Percentiles rank a stretch among this genome's conserved stretches.
phyloP scores from a whole-genome alignment of 2,888 invertebrate genomes.

The Dasypolia templi region DNA sequence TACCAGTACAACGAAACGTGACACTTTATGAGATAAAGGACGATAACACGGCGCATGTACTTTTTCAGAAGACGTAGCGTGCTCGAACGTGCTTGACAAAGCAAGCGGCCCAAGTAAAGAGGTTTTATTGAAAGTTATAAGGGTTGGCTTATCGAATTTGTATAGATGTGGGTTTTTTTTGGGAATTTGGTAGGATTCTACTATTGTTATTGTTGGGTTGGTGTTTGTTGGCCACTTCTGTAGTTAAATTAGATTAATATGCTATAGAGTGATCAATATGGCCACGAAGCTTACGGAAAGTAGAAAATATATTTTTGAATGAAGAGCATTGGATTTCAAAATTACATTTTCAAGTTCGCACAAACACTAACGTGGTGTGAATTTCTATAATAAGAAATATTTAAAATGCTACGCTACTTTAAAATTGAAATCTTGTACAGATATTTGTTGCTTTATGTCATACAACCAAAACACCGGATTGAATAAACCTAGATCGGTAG shows the following conservation, averaged over 20 bases:
- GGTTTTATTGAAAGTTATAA: conserved; percentile 57
- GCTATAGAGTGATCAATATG: background rate
- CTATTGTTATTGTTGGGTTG: conserved; percentile 1
- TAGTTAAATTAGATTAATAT: background rate
- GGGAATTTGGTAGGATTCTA: conserved; percentile 1
- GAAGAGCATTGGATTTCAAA: background rate
- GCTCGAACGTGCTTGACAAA: conserved; percentile 68
- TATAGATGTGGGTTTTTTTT: conserved; percentile 36
- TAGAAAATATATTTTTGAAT: background rate
- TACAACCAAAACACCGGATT: background rate
- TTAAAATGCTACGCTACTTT: background rate
- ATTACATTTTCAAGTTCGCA: background rate
- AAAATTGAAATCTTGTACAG: background rate
- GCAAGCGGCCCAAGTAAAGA: conserved; percentile 46
- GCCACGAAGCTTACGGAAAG: background rate
- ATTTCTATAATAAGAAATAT: background rate
- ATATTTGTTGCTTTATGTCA: background rate
- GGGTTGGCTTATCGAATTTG: conserved; percentile 49
- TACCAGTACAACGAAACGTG: conserved; percentile 70
- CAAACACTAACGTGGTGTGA: background rate
- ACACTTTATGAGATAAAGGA: conserved; percentile 79
- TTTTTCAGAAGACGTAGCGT: conserved; percentile 71
- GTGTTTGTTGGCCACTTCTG: background rate
- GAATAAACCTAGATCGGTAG: background rate
- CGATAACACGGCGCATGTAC: conserved; percentile 73